These are phyloP conservation scores for Lutraria rhynchaena DNA, from an alignment of 1,140 invertebrate genomes.

Conservation along the genomic window DNA sequence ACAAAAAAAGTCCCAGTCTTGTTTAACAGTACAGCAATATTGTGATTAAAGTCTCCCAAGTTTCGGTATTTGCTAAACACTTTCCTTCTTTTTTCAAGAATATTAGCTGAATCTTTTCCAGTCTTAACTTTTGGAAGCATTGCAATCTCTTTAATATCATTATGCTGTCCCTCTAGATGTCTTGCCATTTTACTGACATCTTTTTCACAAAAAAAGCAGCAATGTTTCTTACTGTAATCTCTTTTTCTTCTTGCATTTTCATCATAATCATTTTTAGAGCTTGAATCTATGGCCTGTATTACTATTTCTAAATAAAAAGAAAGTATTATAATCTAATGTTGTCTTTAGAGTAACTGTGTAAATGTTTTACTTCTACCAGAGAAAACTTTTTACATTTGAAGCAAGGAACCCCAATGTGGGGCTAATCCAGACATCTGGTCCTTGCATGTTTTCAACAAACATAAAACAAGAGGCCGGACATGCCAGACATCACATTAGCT, in stretches of 20 bases:
- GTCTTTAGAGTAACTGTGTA: too few species aligned
- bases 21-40: background rate
- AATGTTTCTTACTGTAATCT: background rate
- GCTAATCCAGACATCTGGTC: too few species aligned
- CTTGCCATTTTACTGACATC: background rate
- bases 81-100: background rate
- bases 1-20: slow-evolving; percentile 5
- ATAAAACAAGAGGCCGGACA: too few species aligned
- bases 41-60: slow-evolving; percentile 3
- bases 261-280: background rate
- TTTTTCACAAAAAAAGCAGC: background rate
- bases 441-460: too few species aligned
- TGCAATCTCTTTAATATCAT: background rate
- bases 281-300: background rate
- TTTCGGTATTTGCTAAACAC: background rate
- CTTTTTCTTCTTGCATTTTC: background rate
- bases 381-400: too few species aligned
- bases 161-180: background rate
- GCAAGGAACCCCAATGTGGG: too few species aligned
- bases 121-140: background rate
- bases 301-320: too few species aligned
- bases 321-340: too few species aligned
- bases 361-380: too few species aligned
- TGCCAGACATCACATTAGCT: too few species aligned
- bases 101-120: background rate